Conservation (phyloP, 2,113 vertebrate genomes). For the Addax nasomaculatus region DNA sequence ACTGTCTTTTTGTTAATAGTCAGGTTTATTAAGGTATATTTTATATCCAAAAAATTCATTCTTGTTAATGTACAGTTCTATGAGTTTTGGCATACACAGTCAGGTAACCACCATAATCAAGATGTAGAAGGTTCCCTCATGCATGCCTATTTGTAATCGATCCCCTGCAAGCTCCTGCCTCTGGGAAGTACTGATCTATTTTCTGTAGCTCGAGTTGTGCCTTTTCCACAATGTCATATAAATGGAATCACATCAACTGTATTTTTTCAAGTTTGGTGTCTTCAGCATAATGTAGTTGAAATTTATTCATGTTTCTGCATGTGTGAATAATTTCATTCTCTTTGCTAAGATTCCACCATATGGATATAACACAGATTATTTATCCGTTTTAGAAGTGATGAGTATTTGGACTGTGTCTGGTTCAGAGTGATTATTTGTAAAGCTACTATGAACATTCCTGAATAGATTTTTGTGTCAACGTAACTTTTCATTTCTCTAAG, state of each 20-base stretch:
- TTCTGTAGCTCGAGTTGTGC: neutral
- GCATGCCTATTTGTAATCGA: neutral
- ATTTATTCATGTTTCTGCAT: neutral
- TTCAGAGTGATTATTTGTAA: neutral
- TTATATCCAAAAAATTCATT: neutral
- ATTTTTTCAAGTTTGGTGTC: neutral
- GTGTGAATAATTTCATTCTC: neutral
- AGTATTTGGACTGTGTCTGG: neutral
- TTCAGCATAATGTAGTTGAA: neutral
- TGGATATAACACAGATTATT: neutral
- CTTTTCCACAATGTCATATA: neutral
- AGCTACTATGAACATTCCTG: neutral
- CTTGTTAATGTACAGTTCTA: neutral
- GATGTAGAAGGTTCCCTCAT: neutral
- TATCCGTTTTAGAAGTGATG: neutral
- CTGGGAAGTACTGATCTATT: neutral
- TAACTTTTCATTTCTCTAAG: neutral
- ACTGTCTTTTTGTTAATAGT: neutral
- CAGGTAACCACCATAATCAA: neutral
- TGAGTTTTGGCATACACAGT: neutral
- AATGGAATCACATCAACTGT: neutral
- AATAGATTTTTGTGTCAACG: neutral
- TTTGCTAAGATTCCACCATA: neutral
- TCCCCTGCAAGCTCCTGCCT: neutral
- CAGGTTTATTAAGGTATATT: neutral